Percentiles rank a stretch among this genome's conserved stretches.
These are phyloP conservation scores for Anoura caudifer DNA, from an alignment of 2,113 vertebrate species.

Conservation along the genomic window DNA sequence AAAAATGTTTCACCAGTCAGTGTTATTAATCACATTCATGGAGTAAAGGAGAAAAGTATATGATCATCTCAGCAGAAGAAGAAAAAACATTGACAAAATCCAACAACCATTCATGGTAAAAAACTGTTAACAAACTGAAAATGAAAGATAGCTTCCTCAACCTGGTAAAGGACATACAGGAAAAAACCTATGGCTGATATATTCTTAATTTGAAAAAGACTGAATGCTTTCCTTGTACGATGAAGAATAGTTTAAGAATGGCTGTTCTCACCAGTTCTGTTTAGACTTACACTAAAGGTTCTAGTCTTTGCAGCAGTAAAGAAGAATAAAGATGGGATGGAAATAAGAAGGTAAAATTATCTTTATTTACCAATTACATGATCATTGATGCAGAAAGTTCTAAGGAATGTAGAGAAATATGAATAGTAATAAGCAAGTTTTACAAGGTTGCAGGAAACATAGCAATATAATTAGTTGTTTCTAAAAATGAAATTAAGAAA, in stretches of 20 bases:
- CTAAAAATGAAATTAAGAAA: constrained; percentile 12
- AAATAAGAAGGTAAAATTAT: neutral
- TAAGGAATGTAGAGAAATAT: neutral
- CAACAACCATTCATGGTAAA: neutral
- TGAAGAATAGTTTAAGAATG: neutral
- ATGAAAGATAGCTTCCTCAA: neutral
- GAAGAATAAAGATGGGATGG: neutral
- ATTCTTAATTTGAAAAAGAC: neutral
- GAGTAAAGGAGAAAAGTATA: neutral
- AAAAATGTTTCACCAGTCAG: neutral
- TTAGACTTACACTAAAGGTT: neutral
- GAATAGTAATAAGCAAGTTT: neutral
- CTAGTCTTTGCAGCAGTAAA: neutral
- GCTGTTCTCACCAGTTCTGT: neutral
- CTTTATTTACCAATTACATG: neutral
- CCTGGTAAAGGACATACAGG: neutral
- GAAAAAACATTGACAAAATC: neutral
- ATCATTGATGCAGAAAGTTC: neutral
- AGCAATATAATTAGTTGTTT: neutral
- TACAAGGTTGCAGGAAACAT: neutral
- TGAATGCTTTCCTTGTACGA: neutral
- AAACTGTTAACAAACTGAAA: neutral
- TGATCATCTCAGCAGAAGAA: neutral
- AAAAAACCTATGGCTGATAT: neutral
- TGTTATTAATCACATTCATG: neutral